A percentile compares a stretch with the other conserved stretches of the same genome.
Evolutionary conservation across 1,140 invertebrate species (phyloP).

Genomic region (Eumeta japonica): DNA sequence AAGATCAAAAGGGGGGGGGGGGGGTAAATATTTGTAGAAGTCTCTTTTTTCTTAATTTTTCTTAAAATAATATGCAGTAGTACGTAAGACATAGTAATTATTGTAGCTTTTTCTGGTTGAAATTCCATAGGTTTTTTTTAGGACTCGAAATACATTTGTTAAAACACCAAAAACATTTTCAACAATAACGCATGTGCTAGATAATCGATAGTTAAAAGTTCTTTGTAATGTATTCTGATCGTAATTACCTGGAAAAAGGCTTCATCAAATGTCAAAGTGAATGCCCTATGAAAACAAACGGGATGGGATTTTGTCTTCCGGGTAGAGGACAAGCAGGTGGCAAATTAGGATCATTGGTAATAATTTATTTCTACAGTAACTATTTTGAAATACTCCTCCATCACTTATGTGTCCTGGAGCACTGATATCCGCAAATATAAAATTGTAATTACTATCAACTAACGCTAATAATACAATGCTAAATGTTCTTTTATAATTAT

Average conservation of each 20-base stretch:
- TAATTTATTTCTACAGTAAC: constrained; percentile 8
- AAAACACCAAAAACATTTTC: constrained; percentile 36
- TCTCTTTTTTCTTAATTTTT: constrained; percentile 15
- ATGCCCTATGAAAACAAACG: constrained; percentile 42
- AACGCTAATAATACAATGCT: constrained; percentile 15
- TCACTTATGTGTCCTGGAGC: constrained; percentile 12
- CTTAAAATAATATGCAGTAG: too few relatives aligned
- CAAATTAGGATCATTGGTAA: constrained; percentile 16
- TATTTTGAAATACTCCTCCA: constrained; percentile 14
- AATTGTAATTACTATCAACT: constrained; percentile 16
- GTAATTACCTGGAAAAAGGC: constrained; percentile 27
- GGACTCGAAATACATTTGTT: constrained; percentile 17
- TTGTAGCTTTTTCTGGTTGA: too few relatives aligned
- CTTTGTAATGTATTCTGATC: constrained; percentile 14
- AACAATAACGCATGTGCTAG: too few relatives aligned
- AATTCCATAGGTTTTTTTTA: constrained; percentile 27
- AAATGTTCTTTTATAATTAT: constrained; percentile 15
- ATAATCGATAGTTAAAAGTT: constrained; percentile 29
- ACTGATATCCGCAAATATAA: constrained; percentile 14
- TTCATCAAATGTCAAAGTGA: constrained; percentile 38
- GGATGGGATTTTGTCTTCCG: constrained; percentile 15
- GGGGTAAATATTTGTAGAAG: constrained; percentile 14
- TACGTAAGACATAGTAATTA: too few relatives aligned
- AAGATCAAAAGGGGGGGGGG: constrained; percentile 10
- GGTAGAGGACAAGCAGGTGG: constrained; percentile 18